Base-by-base conservation (phyloP, 2,888 invertebrate species). In the Drosophila macrospina region DNA sequence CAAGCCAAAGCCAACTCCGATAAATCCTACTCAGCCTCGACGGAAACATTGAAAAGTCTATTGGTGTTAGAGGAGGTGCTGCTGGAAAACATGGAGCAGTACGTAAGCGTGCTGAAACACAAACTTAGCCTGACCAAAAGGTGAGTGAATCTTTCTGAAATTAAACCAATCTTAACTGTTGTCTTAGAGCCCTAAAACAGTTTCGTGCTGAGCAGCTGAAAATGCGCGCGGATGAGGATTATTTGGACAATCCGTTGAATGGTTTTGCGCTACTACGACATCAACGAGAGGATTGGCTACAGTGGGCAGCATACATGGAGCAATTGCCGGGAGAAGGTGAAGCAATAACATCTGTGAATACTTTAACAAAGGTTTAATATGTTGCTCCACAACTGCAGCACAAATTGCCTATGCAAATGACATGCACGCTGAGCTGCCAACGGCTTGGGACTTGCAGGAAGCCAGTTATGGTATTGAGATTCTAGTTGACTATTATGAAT, bases 221-320 rank as follows among this genome's bases (percentile, higher is more conserved):
- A 6, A 72, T 61, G 51, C 36, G 16, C 0, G 4, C 7, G 1
- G 55, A 80, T 8, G 26, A 37, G n/a, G 62, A 71, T 0, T 57
- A 71, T 52, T 42, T 80, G 6, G 56, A 45, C 3, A 80, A 80
- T 63, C 67, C 66, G 0, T 16, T 80, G 1, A 62, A 71, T 20
- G 56, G 48, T 7, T 77, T 77, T 8, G 39, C 39, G 0, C 59
- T 75, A 5, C 51, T 76, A 5, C 48, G 72, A 16, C 61, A 71
- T 6, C 57, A 62, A 8, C 47, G 37, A 5, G n/a, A 34, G 26
- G 42, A 47, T 48, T 80, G 81, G 75, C n/a, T 5, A 0, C 51
- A 45, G 15, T 77, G 73, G 59, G 39, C 42, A 0, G 0, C 11
- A 0, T 77, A 42, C 15, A 42, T 67, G 26, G 13, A 13, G 0